Evolutionary conservation across 2,797 vertebrate species (phyloP).

Genomic region (Phyllotis vaccarum): DNA sequence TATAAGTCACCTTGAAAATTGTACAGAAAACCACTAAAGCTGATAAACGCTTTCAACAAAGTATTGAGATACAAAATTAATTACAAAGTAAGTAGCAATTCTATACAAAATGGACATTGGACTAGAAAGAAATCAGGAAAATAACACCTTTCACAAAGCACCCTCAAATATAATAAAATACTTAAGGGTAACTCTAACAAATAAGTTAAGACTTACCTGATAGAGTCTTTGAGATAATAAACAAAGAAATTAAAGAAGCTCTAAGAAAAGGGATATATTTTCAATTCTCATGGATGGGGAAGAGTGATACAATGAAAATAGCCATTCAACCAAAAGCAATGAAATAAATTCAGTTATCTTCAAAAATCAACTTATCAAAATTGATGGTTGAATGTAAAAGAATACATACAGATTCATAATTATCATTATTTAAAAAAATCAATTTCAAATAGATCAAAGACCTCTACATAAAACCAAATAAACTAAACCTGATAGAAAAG

Average conservation of each 20-base stretch:
- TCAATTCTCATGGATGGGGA: background rate
- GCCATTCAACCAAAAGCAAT: background rate
- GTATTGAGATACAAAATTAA: background rate
- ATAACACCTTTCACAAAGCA: background rate
- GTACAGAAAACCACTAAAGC: background rate
- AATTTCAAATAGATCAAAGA: no score
- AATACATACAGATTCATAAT: no score
- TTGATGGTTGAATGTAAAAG: no score
- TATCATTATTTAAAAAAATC: no score
- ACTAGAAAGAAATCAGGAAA: background rate
- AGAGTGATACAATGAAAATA: background rate
- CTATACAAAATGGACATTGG: background rate
- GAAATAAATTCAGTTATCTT: background rate
- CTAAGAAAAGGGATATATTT: background rate
- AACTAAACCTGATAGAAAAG: background rate
- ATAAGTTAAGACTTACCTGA: background rate
- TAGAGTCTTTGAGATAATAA: background rate
- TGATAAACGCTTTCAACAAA: background rate
- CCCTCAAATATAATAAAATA: background rate
- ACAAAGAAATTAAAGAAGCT: background rate
- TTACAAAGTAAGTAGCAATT: background rate
- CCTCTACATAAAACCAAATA: background rate
- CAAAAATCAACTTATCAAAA: no score
- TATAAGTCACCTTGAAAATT: background rate
- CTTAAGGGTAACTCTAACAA: background rate